Evolutionary conservation across 1,140 invertebrate species (phyloP).

Genomic region (Coptotermes formosanus): DNA sequence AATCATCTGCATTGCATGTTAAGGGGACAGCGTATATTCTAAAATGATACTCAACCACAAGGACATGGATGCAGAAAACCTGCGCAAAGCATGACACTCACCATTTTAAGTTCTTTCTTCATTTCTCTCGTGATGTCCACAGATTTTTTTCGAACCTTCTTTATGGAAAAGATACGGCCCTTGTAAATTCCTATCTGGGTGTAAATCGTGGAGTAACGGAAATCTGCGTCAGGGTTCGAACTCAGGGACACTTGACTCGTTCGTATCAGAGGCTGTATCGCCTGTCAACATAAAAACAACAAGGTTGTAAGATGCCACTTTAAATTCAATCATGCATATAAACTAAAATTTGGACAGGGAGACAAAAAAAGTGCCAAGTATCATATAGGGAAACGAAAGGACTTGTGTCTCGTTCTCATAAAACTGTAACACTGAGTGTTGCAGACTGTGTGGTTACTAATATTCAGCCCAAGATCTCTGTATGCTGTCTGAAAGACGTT

Average conservation of each 20-base stretch:
- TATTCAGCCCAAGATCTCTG: no score
- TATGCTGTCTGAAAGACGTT: no score
- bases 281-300: background rate
- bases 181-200: conserved; percentile 87
- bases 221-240: conserved; percentile 81
- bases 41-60: no score
- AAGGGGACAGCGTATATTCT: no score
- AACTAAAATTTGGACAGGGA: no score
- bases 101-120: conserved; percentile 94
- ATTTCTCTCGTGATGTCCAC: conserved; percentile 88
- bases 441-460: no score
- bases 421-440: no score
- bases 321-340: background rate
- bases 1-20: no score
- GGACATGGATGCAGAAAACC: no score
- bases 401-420: no score
- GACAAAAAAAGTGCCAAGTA: no score
- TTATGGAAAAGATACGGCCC: conserved; percentile 82
- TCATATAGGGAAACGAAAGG: no score
- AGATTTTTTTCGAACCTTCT: conserved; percentile 78
- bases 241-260: conserved; percentile 84
- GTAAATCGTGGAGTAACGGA: conserved; percentile 82
- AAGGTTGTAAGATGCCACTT: background rate
- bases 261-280: conserved; percentile 60
- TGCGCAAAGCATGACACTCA: conserved; percentile 44